Base-by-base conservation (phyloP, 2,113 vertebrate species). In the Vidua macroura region DNA sequence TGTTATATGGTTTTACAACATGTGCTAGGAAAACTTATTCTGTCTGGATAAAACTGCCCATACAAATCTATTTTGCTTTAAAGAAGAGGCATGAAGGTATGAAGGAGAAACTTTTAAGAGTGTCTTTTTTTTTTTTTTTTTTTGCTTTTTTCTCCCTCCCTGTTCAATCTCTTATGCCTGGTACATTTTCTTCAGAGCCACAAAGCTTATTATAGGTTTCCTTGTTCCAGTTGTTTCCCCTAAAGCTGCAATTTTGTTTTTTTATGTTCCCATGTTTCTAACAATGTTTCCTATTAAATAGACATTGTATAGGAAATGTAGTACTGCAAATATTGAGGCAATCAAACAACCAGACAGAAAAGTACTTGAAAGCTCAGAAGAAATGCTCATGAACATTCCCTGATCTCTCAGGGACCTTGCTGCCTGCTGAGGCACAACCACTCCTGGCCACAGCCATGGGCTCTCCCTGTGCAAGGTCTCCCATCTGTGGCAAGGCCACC, bases 91-190 rank as follows among this genome's bases (percentile, higher is more conserved):
- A 64, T 13, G 22, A 90, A 80, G 48, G 4, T 49, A 64, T 13
- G 19, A 90, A 81, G 48, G 19, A 84, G 6, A 86, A 76, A 76
- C 25, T 37, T 66, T 58, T 37, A 63, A 39, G 30, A n/a, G 20
- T 41, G 49, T 10, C 24, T 35, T 4, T 25, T 16, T 5, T 53
- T 8, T 8, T 4, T 35, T 35, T 35, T 35, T 1, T 0, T 1
- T 0, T 6, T 2, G 15, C 2, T 35, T 33, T 52, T 13, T 28
- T 1, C 2, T 6, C 22, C 5, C 2, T 25, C 6, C 13, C 53
- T 33, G 3, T 67, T 56, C 31, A 59, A 30, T 51, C 18, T 74
- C 41, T 80, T 17, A 60, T 48, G 21, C 31, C 27, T 18, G 3
- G 7, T 58, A 63, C 2, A 2, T 53, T 51, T 86, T 37, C 15